These are phyloP conservation scores for Montipora efflorescens DNA, from an alignment of 64 coral and sea anemone genomes.

Conservation along the genomic window DNA sequence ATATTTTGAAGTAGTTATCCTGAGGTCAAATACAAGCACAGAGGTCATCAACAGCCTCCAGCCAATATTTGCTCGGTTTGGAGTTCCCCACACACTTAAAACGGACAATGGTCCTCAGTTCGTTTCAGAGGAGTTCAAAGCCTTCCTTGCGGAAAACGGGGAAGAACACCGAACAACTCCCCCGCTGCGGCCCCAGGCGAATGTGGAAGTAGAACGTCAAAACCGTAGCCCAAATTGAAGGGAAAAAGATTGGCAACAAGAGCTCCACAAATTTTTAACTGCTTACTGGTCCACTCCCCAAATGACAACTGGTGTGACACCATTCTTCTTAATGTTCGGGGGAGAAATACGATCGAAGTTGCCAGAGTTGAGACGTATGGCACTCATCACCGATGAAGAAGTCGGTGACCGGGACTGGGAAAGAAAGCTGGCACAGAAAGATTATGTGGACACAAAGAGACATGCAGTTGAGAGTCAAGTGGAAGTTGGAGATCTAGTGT, in stretches of 20 bases:
- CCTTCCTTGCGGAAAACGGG: background rate
- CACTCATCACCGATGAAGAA: background rate
- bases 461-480: background rate
- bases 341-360: background rate
- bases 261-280: background rate
- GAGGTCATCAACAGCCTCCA: background rate
- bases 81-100: constrained; percentile 3
- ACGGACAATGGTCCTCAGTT: constrained; percentile 1
- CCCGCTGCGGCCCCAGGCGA: background rate
- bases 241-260: constrained; percentile 10
- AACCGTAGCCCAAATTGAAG: constrained; percentile 18
- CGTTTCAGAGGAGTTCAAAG: background rate
- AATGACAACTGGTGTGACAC: constrained; percentile 3
- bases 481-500: background rate
- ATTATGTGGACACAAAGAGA: constrained; percentile 2
- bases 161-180: background rate
- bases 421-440: constrained; percentile 24
- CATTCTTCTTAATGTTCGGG: constrained; percentile 7
- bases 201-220: background rate
- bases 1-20: constrained; percentile 6
- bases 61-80: constrained; percentile 23
- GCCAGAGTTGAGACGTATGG: background rate
- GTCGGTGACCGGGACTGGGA: background rate
- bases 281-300: background rate
- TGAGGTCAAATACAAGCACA: constrained; percentile 13